Evolutionary conservation across 2,797 vertebrate genomes (phyloP), one percentile per base, ranked within the genome.

Genomic region (Megalops cyprinoides): DNA sequence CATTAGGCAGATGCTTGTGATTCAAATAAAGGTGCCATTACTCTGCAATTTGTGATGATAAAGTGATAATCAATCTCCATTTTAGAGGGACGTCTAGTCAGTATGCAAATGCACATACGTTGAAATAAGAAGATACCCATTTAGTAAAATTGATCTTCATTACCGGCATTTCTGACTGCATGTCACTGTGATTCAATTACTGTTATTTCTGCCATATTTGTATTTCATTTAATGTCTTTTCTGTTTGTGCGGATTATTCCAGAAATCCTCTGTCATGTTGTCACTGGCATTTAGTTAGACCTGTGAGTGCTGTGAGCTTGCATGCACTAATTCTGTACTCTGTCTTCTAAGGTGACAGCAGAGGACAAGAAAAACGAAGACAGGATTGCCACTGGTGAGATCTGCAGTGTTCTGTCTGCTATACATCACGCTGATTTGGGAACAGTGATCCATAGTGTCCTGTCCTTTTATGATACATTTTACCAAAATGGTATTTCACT

Each of bases 341-440:
- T 80, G 46, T 87, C 85, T 88, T 91, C 87, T 80, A 86, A 95
- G 95, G 93, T 92, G 89, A 88, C 85, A 85, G 83, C 90, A 92
- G 90, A 94, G 90, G 91, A 93, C 90, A 86, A 82, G 79, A 89
- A 84, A 87, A 91, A 92, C 89, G 91, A 91, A 84, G 39, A 79
- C 48, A 87, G 82, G 81, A 74, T 69, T 49, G 82, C 88, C 75
- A 82, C 20, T 80, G 93, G 93, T 95, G 91, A 92, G 86, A 79
- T 23, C 0, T 48, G 1, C 28, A 34, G 15, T 42, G n/a, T 74
- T 69, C 67, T 46, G 9, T 78, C 20, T n/a, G 7, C 51, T 51
- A 51, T 80, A 74, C 60, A 9, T 31, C 28, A 46, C 14, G 18
- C 42, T 62, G n/a, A 51, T 86, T 81, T 79, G 82, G 20, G 44